Evolutionary conservation across 1,140 invertebrate species (phyloP).

Genomic region (Antheraea pernyi): DNA sequence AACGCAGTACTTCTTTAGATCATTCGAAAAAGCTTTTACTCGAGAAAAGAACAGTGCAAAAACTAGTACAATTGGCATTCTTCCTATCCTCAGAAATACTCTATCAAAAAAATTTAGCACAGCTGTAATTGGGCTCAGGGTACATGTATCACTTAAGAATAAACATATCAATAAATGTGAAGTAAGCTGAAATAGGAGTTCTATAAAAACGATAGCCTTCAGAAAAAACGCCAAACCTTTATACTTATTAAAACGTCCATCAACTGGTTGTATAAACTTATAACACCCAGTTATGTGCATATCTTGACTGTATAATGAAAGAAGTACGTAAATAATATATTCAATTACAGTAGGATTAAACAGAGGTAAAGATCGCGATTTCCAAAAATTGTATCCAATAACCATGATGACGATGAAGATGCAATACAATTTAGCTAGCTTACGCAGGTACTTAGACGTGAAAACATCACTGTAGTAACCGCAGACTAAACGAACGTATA

Average conservation of each 20-base stretch:
- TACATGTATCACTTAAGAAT: neutral
- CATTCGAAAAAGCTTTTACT: neutral
- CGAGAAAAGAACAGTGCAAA: neutral
- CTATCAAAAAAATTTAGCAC: neutral
- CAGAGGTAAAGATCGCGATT: too few species aligned
- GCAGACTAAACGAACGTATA: neutral
- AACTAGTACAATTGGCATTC: neutral
- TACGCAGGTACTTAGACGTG: neutral
- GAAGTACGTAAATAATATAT: neutral
- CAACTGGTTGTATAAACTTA: neutral
- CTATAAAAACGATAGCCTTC: neutral
- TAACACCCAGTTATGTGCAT: neutral
- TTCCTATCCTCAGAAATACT: neutral
- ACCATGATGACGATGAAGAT: neutral
- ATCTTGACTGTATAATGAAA: neutral
- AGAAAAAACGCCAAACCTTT: neutral
- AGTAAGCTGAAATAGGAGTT: neutral
- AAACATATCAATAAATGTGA: neutral
- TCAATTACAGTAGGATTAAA: too few species aligned
- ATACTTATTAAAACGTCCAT: neutral
- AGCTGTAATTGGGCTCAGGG: neutral
- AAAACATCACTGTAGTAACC: neutral
- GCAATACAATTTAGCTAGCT: neutral
- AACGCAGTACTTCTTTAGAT: neutral
- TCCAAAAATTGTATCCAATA: neutral